Conservation (phyloP, 2,113 vertebrate species). For the Acrocephalus kingi region DNA sequence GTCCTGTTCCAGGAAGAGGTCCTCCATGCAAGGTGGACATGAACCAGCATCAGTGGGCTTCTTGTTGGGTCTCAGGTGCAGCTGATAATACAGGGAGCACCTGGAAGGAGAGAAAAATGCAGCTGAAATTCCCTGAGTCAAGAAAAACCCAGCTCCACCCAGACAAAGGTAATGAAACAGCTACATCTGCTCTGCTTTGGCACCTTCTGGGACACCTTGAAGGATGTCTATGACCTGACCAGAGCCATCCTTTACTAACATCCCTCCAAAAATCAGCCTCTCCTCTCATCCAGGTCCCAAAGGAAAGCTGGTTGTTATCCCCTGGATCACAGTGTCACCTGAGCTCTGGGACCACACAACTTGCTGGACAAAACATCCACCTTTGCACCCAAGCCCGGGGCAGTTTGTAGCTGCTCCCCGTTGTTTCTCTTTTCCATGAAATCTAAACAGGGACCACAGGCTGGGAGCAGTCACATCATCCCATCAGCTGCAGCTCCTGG, state of each 20-base stretch:
- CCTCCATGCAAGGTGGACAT: background rate
- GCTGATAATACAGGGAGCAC: background rate
- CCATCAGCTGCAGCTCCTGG: rapidly evolving
- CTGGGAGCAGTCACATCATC: rapidly evolving
- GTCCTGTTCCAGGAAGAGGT: background rate
- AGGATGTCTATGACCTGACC: background rate
- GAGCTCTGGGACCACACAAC: background rate
- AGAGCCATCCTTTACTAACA: background rate
- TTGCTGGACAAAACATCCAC: rapidly evolving
- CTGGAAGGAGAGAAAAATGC: rapidly evolving
- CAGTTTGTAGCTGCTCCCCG: background rate
- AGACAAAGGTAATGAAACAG: background rate
- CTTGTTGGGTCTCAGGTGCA: background rate
- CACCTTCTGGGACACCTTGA: background rate
- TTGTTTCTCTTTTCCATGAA: background rate
- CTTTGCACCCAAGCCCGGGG: background rate
- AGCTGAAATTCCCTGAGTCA: background rate
- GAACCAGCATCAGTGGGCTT: background rate
- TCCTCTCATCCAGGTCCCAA: background rate
- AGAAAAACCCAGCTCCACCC: background rate
- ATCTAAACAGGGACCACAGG: rapidly evolving
- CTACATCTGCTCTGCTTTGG: background rate
- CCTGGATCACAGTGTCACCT: background rate
- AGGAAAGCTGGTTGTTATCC: background rate
- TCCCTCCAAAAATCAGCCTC: background rate